phyloP scores from a whole-genome alignment of 2,888 invertebrate species.

The Epinotia bilunana region DNA sequence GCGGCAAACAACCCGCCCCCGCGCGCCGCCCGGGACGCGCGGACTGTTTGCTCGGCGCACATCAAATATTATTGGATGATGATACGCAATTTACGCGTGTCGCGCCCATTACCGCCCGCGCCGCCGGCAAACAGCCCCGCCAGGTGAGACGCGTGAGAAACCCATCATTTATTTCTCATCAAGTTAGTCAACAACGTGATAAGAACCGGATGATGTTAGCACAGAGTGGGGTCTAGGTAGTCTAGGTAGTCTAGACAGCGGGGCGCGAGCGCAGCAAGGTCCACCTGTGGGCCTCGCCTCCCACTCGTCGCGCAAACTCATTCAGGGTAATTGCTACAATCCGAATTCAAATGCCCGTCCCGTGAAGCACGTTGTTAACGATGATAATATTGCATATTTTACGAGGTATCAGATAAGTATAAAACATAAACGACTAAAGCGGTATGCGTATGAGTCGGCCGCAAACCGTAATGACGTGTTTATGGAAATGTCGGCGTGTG shows the following conservation, averaged over 20 bases:
- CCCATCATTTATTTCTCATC: slow-evolving; percentile 18
- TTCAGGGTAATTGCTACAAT: slow-evolving; percentile 19
- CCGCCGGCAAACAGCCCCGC: slow-evolving; percentile 23
- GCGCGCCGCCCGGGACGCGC: slow-evolving; percentile 42
- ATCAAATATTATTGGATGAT: slow-evolving; percentile 74
- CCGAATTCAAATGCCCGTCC: slow-evolving; percentile 32
- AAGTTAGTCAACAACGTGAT: slow-evolving; percentile 17
- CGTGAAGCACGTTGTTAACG: slow-evolving; percentile 23
- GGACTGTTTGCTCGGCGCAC: slow-evolving; percentile 45
- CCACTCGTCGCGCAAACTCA: slow-evolving; percentile 8
- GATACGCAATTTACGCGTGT: slow-evolving; percentile 71
- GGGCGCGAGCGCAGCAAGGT: slow-evolving; percentile 18
- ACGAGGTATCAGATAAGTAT: slow-evolving; percentile 30
- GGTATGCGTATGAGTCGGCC: slow-evolving; percentile 36
- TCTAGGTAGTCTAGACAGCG: slow-evolving; percentile 25
- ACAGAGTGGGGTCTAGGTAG: not conserved
- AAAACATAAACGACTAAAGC: slow-evolving; percentile 24
- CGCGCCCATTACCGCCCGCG: slow-evolving; percentile 44
- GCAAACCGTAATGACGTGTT: slow-evolving; percentile 44
- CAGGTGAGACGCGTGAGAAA: slow-evolving; percentile 42
- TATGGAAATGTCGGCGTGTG: slow-evolving; percentile 38
- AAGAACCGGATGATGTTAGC: slow-evolving; percentile 1
- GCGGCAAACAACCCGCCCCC: slow-evolving; percentile 45
- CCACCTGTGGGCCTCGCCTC: slow-evolving; percentile 16
- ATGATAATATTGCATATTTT: slow-evolving; percentile 37